Conservation (phyloP, 1,140 invertebrate genomes). For the Drosophila persimilis region DNA sequence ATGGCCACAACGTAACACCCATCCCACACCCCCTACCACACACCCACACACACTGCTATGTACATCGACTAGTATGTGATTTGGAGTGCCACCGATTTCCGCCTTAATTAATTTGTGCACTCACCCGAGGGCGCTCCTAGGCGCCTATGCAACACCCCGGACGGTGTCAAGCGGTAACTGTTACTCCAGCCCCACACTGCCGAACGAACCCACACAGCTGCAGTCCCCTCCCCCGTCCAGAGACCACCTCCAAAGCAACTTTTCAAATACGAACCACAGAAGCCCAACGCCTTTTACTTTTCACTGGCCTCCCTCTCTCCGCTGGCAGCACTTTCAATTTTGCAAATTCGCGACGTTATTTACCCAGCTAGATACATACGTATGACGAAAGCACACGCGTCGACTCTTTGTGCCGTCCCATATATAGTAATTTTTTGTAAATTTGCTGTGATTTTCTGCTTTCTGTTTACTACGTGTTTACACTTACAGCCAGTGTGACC, state of each 20-base stretch:
- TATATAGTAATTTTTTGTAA: constrained; percentile 1
- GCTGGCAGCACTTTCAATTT: too few species aligned
- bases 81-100: constrained; percentile 6
- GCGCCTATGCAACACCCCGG: constrained; percentile 9
- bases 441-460: background rate
- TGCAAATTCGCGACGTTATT: too few species aligned
- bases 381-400: too few species aligned
- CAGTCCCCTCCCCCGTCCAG: constrained; percentile 2
- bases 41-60: background rate
- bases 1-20: constrained; percentile 40
- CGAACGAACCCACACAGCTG: background rate
- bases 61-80: too few species aligned
- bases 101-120: constrained; percentile 20
- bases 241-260: background rate
- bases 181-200: constrained; percentile 31
- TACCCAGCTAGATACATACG: too few species aligned
- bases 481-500: too few species aligned
- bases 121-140: constrained; percentile 34
- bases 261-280: constrained; percentile 17
- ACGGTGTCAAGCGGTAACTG: constrained; percentile 12
- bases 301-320: too few species aligned
- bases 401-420: background rate
- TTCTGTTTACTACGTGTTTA: background rate
- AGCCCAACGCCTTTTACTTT: too few species aligned
- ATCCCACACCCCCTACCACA: background rate